A percentile compares a stretch with the other conserved stretches of the same genome.
phyloP scores from a whole-genome alignment of 2,797 vertebrate genomes.

The Esox masquinongy region DNA sequence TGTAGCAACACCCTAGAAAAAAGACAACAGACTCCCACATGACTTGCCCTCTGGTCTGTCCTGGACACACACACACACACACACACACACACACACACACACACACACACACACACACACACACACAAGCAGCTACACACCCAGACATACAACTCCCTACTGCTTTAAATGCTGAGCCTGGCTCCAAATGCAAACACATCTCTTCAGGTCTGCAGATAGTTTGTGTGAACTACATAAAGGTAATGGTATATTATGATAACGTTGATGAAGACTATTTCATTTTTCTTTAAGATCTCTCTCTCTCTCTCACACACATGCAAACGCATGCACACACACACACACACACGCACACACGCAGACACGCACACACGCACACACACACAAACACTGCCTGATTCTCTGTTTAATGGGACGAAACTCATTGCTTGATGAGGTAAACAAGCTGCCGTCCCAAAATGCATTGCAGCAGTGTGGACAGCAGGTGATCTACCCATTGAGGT shows the following conservation, averaged over 20 bases:
- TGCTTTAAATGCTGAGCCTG: background rate
- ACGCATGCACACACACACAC: background rate
- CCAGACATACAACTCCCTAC: background rate
- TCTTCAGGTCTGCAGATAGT: background rate
- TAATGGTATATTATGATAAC: background rate
- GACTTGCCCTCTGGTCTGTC: background rate
- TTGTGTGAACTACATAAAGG: background rate
- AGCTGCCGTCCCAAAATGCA: background rate
- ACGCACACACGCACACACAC: background rate
- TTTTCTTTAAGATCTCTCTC: background rate
- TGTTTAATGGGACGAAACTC: background rate
- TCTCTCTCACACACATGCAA: background rate
- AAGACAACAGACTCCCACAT: background rate
- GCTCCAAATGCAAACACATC: background rate
- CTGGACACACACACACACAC: background rate
- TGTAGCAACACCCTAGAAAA: background rate
- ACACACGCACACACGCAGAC: background rate
- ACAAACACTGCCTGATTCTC: background rate
- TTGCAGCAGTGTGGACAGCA: slow-evolving; percentile 16
- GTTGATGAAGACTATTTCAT: background rate
- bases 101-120: slow-evolving; percentile 7
- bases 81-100: background rate
- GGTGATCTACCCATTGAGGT: slow-evolving; percentile 22
- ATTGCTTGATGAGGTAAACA: background rate
- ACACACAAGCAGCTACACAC: background rate